phyloP scores from a whole-genome alignment of 2,113 vertebrate species.

The Eolophus roseicapilla region DNA sequence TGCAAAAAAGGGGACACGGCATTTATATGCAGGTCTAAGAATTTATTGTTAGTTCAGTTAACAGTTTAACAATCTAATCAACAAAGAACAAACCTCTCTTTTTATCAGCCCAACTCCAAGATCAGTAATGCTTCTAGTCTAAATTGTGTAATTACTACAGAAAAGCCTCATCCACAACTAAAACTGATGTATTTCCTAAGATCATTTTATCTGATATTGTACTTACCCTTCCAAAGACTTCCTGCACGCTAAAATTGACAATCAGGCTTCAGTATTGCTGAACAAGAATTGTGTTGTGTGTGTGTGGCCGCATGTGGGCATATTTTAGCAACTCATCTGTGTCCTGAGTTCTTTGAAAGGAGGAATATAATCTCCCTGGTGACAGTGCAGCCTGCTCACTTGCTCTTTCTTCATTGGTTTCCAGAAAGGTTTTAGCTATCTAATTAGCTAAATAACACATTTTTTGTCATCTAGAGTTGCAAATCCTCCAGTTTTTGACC shows the following conservation, averaged over 20 bases:
- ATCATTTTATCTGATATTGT: background rate
- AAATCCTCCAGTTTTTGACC: background rate
- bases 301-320: fast-evolving
- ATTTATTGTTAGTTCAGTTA: background rate
- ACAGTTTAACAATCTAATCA: background rate
- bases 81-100: background rate
- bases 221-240: background rate
- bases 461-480: background rate
- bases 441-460: background rate
- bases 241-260: background rate
- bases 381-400: background rate
- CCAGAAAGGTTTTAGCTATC: background rate
- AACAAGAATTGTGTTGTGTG: background rate
- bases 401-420: background rate
- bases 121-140: background rate
- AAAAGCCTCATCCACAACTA: background rate
- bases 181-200: background rate
- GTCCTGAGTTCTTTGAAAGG: background rate
- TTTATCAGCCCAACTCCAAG: background rate
- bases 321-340: background rate
- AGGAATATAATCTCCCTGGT: background rate
- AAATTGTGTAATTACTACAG: background rate
- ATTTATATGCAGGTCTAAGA: background rate
- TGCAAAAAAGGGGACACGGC: background rate
- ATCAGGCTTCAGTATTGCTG: background rate